A percentile compares a stretch with the other conserved stretches of the same genome.
Evolutionary conservation across 2,797 vertebrate genomes (phyloP).

Genomic region (Nannoperca obscura): DNA sequence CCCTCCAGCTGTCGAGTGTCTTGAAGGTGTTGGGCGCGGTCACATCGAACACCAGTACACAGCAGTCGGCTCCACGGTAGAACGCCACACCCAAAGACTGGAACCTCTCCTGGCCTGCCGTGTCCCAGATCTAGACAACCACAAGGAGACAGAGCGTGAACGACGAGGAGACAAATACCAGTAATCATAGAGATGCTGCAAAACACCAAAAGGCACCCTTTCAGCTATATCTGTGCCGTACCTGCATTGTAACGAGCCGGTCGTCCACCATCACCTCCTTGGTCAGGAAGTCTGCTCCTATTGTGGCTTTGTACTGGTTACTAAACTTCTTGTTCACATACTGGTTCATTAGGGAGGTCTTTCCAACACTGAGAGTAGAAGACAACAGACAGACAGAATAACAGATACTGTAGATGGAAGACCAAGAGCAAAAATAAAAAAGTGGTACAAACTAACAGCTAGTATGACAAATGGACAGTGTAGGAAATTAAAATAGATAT

Average conservation of each 20-base stretch:
- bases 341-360: constrained; percentile 96
- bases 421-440: neutral
- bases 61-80: constrained; percentile 94
- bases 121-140: constrained; percentile 91
- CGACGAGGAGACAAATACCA: neutral
- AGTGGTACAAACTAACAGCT: neutral
- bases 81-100: constrained; percentile 94
- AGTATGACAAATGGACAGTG: neutral
- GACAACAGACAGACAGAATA: constrained; percentile 21
- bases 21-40: constrained; percentile 94
- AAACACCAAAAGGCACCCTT: neutral
- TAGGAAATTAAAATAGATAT: too few species aligned
- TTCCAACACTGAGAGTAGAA: constrained; percentile 87
- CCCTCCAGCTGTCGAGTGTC: constrained; percentile 94
- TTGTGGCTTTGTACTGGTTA: constrained; percentile 96
- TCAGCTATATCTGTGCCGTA: constrained; percentile 54
- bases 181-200: neutral
- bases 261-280: constrained; percentile 97
- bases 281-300: constrained; percentile 94
- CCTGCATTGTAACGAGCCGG: constrained; percentile 95
- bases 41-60: constrained; percentile 93
- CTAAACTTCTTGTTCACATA: constrained; percentile 97
- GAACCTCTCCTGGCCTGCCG: constrained; percentile 93
- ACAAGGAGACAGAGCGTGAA: neutral
- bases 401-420: neutral